Evolutionary conservation across 2,113 vertebrate species (phyloP), one percentile per base, ranked within the genome.

Genomic region (Marmota monax): DNA sequence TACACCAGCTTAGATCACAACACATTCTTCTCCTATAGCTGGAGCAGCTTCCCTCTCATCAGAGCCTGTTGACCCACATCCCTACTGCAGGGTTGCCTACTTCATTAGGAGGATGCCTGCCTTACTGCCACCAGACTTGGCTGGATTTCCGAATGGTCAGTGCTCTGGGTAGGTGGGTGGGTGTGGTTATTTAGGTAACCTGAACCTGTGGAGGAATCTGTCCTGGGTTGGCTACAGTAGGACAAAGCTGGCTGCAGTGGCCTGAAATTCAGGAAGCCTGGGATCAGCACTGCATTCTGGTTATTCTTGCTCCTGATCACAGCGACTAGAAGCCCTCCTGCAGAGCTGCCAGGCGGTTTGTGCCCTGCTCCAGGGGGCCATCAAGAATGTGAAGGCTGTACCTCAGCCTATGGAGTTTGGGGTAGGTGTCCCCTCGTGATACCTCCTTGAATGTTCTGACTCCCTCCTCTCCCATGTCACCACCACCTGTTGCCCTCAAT

Each of bases 91-190:
- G 99, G 96, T 98, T 99, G 95, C 99, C 99, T 25, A 63, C 83
- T 0, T 98, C 99, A 22, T 98, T 99, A 9, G 99, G 99, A 45
- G 99, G 99, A 56, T 98, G 98, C n/a, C 98, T 99, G 90, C 98
- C 96, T 3, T 99, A 99, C 94, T 99, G 98, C 85, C 99, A 99
- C 96, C 98, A 88, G 97, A 98, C 98, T 98, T 99, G 99, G 99
- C 25, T 99, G 45, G 96, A 96, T 97, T 99, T 99, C 98, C 99
- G 99, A 97, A 98, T 97, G 98, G 99, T 99, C 95, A 99, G 99
- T 98, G 61, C 22, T 11, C 79, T 8, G 17, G 8, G 4, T 51
- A 51, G 51, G 51, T 9, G 7, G 80, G 74, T 56, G 7, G 2
- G 12, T n/a, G 93, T 22, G 70, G 22, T 88, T 58, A 42, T 27